Base-by-base conservation (phyloP, 2,888 invertebrate species). In the Philereme transversata region DNA sequence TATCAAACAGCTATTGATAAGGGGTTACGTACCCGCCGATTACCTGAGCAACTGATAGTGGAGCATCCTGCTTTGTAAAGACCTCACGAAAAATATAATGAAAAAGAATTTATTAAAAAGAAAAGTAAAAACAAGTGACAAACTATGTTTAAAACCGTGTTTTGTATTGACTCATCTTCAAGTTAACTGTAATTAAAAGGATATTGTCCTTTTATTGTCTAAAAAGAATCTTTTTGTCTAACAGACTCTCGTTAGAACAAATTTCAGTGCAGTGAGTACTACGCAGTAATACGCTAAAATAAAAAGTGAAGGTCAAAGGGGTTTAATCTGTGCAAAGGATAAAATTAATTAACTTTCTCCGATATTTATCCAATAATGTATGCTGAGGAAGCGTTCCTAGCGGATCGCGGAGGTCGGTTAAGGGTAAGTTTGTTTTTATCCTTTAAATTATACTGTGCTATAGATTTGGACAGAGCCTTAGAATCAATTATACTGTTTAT, bases 381-480 rank as follows among this genome's bases (percentile, higher is more conserved):
- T 57, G 89, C 88, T 9, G 87, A 88, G 67, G 89, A 89, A 57
- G 90, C 90, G 3, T 78, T 83, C 63, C 79, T 81, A 50, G 86
- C 79, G n/a, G 82, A 88, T 68, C 56, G 77, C 9, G 78, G 78
- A 57, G 88, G 87, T 45, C 72, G 77, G 35, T 68, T 87, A 41
- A 73, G 62, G 68, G 88, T 87, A 74, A 85, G 86, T 80, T 22
- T 34, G 7, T 33, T 34, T 40, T 4, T 22, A 22, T 2, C 1
- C 22, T 22, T 22, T 2, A 22, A 22, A 22, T 22, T 22, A 3
- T 22, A 22, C 22, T 22, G 22, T 22, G 1, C 22, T 22, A 22
- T 22, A 22, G 22, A 22, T 22, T 22, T 22, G 22, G 22, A 3
- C 22, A 22, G 22, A 22, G 22, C 22, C 22, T 22, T 3, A 2